Evolutionary conservation across 2,888 invertebrate species (phyloP), one percentile per base, ranked within the genome.

Genomic region (Caenorhabditis angaria): DNA sequence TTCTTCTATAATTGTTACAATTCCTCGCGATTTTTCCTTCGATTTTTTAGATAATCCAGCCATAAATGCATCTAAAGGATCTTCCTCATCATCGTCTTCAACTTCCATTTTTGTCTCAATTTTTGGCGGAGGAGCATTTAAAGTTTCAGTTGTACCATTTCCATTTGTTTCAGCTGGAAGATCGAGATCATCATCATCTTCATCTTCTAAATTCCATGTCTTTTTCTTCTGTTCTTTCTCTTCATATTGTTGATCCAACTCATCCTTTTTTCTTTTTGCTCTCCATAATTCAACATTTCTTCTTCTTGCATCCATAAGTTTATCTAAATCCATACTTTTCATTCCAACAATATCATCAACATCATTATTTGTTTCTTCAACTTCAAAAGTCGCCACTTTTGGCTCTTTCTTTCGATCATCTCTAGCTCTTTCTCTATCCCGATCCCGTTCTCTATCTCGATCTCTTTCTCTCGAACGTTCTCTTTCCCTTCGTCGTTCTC

Each of bases 1-100:
- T 3, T 54, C 61, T 25, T 63, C 50, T 24, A 81, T 73, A 22
- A 68, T 53, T 58, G 57, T 69, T 18, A 81, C 76, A n/a, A 68
- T 55, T 58, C 71, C 48, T 3, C 27, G 18, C n/a, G 48, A 1
- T 25, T 48, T 41, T 63, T 61, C 20, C 14, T 61, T 32, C 28
- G 48, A 61, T 55, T 65, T 27, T 6, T 76, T 72, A 29, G 77
- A 74, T 20, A 82, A 75, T 2, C 71, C 78, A 6, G 92, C 92
- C 99, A 99, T 99, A 87, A 93, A 99, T 6, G 97, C 97, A 91
- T 99, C 99, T 29, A 99, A 89, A 0, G 97, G 93, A 90, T 99
- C 97, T 56, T 94, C 92, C 88, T 95, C 95, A 76, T 94, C 93
- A 81, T 92, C 92, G 72, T 61, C 74, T 29, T 70, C 70, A 22